Base-by-base conservation (phyloP, 2,888 invertebrate species). In the Hybos culiciformis region DNA sequence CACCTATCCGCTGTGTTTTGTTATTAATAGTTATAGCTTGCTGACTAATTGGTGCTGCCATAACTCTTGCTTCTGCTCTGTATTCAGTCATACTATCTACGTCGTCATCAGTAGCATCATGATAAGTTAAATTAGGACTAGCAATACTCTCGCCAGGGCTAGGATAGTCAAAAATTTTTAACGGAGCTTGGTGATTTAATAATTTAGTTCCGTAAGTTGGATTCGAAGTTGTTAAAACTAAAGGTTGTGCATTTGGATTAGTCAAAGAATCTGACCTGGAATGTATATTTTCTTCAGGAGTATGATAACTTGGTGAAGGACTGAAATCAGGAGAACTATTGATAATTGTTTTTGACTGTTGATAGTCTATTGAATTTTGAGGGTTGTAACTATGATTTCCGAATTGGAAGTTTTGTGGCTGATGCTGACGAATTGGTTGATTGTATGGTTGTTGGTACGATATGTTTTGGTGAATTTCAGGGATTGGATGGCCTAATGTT, bases 21-120 rank as follows among this genome's bases (percentile, higher is more conserved):
- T 60, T 53, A 3, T 58, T 56, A 7, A 66, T 70, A 15, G 78
- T 75, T 14, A 80, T 77, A 26, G 83, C 84, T 49, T 78, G 75
- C 56, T 83, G 83, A 45, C 77, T 72, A 46, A 80, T 75, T 0
- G 83, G 82, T 1, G 78, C 82, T 39, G 74, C 70, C 83, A 83
- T 83, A n/a, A 83, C 82, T 55, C 75, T 77, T 39, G 79, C 76
- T 47, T 80, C 76, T 37, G 78, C 77, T 44, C 70, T 70, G 56
- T 80, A 77, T 58, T 77, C 76, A 14, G 71, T 71, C 29, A 73
- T 60, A 46, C 66, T 65, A 43, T 64, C 67, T 19, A 67, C 66
- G 34, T 64, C 68, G 41, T 61, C 56, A 37, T 62, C 60, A 40
- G 59, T 55, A 12, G 56, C 50, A 37, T 63, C 64, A 47, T n/a